Evolutionary conservation across 2,797 vertebrate genomes (phyloP).

Genomic region (Sciurus carolinensis): DNA sequence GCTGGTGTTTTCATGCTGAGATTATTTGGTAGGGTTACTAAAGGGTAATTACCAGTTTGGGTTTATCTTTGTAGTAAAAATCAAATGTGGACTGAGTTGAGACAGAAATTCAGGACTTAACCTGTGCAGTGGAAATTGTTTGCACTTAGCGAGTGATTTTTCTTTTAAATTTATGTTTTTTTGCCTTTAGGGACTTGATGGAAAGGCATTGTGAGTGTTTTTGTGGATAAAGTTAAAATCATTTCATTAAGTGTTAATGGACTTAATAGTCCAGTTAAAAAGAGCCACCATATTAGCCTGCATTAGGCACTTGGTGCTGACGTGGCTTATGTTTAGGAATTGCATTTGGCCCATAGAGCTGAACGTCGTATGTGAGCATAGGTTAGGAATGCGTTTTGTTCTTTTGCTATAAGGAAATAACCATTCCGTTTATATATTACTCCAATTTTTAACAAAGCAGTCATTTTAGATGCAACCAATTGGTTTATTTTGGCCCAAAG

Average conservation of each 20-base stretch:
- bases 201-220: conserved; percentile 67
- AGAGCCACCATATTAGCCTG: conserved; percentile 67
- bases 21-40: conserved; percentile 67
- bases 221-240: conserved; percentile 79
- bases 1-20: conserved; percentile 41
- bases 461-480: conserved; percentile 69
- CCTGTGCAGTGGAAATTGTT: conserved; percentile 33
- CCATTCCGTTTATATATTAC: conserved; percentile 70
- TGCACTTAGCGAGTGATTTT: conserved; percentile 68
- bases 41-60: conserved; percentile 66
- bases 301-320: conserved; percentile 76
- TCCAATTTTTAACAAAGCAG: conserved; percentile 72
- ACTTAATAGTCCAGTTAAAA: conserved; percentile 78
- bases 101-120: conserved; percentile 53
- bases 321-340: conserved; percentile 77
- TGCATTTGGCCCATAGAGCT: conserved; percentile 60
- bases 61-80: conserved; percentile 71
- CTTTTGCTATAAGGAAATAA: conserved; percentile 71
- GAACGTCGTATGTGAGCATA: conserved; percentile 54
- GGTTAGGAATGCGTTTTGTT: conserved; percentile 59
- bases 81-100: background rate
- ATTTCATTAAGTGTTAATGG: conserved; percentile 85
- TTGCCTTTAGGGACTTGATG: conserved; percentile 75
- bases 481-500: conserved; percentile 70
- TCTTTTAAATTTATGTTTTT: conserved; percentile 75